These are phyloP conservation scores for Sinonovacula constricta DNA, from an alignment of 1,140 invertebrate species.

Conservation along the genomic window DNA sequence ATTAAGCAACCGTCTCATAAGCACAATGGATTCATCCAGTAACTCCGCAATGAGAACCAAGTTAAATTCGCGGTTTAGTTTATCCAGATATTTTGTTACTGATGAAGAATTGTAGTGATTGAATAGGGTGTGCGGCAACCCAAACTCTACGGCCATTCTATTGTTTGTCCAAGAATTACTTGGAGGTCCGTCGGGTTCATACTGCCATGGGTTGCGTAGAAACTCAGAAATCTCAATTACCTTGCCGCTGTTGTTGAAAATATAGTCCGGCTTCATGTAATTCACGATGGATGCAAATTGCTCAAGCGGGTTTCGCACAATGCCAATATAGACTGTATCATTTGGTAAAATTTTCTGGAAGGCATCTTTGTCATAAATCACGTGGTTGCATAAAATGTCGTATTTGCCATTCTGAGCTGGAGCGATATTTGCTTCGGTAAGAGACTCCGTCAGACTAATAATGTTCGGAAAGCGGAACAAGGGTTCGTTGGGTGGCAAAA, in stretches of 20 bases:
- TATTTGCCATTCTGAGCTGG: constrained; percentile 23
- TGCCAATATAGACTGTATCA: constrained; percentile 56
- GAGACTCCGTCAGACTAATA: constrained; percentile 39
- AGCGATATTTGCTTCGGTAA: constrained; percentile 22
- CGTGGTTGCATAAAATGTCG: no score
- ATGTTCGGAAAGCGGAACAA: constrained; percentile 49
- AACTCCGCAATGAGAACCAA: constrained; percentile 80
- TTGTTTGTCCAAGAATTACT: constrained; percentile 54
- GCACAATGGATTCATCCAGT: constrained; percentile 80
- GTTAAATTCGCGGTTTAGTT: constrained; percentile 72
- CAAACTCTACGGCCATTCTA: constrained; percentile 59
- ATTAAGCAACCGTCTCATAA: constrained; percentile 78
- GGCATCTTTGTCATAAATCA: constrained; percentile 48
- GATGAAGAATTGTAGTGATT: constrained; percentile 7
- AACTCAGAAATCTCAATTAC: constrained; percentile 6
- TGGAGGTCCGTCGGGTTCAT: constrained; percentile 30
- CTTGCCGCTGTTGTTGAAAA: constrained; percentile 19
- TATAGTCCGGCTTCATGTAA: constrained; percentile 54
- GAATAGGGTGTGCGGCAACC: constrained; percentile 39
- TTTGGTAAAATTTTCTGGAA: constrained; percentile 50
- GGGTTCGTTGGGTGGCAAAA: constrained; percentile 41
- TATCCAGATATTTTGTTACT: constrained; percentile 29
- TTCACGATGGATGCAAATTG: constrained; percentile 57
- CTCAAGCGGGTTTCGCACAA: constrained; percentile 58
- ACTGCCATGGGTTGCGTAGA: constrained; percentile 36